Evolutionary conservation across 2,888 invertebrate genomes (phyloP), one percentile per base, ranked within the genome.

Genomic region (Caenorhabditis sulstoni): DNA sequence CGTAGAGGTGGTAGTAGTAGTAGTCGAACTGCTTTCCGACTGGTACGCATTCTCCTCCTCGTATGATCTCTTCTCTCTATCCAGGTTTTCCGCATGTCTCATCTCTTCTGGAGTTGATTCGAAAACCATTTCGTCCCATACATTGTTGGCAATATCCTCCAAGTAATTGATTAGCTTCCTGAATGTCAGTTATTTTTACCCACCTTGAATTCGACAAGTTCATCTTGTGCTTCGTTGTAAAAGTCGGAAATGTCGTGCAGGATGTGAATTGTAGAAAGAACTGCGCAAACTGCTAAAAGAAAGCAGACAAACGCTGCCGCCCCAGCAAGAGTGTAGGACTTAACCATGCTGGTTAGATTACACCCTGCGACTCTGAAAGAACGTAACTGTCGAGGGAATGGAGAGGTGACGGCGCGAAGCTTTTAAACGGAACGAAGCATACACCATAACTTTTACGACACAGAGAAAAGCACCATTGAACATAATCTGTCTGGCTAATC

Each of bases 41-140:
- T 57, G 59, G 29, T 68, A 68, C 11, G 49, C 47, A 14, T 44
- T 50, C n/a, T 49, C 41, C 29, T 52, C 66, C 14, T 77, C 77
- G 20, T 73, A 79, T 3, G 67, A 68, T 49, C 78, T 53, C 37
- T 74, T 73, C 35, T 66, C 55, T 49, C 67, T 45, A n/a, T 74
- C 73, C 11, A 16, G 9, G 7, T 78, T 62, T 50, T 78, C 78
- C 1, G 73, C 71, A 44, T 78, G 67, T 61, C 73, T 52, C 52
- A 74, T 52, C 35, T 74, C 74, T 65, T 74, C 79, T 37, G 79
- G 79, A 7, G 73, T 68, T n/a, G 77, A 64, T 37, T 73, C 75
- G 23, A 50, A 45, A 2, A 75, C 66, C 79, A 82, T 79, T 29
- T 74, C 71, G 11, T 75, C 73, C 82, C 82, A 82, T 7, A 78